phyloP scores from a whole-genome alignment of 23 tunicate species.

The Botrylloides violaceus region DNA sequence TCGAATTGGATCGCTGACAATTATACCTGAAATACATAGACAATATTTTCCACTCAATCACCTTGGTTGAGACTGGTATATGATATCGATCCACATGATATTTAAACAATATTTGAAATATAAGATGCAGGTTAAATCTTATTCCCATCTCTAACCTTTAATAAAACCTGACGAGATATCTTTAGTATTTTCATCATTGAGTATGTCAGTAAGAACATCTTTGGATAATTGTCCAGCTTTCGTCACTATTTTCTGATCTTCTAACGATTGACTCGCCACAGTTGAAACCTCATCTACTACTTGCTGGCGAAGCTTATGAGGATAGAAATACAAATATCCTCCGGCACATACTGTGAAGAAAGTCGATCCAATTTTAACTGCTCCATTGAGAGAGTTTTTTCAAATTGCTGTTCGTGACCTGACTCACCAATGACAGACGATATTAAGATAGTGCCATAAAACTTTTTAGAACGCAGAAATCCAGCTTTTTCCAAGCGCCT shows the following conservation, averaged over 20 bases:
- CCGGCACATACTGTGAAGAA: slow-evolving; percentile 15
- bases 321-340: slow-evolving; percentile 47
- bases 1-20: slow-evolving; percentile 8
- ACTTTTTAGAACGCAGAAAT: slow-evolving; percentile 11
- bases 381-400: background rate
- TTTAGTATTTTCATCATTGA: slow-evolving; percentile 39
- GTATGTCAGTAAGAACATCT: slow-evolving; percentile 33
- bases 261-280: slow-evolving; percentile 53
- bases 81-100: no score
- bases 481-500: slow-evolving; percentile 20
- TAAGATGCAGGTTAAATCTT: no score
- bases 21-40: background rate
- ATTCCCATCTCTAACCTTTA: no score
- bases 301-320: slow-evolving; percentile 30
- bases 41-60: no score
- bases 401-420: background rate
- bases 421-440: background rate
- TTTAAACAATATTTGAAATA: no score
- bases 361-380: background rate
- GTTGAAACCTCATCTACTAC: slow-evolving; percentile 54
- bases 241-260: slow-evolving; percentile 31
- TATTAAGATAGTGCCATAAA: slow-evolving; percentile 5
- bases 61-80: no score
- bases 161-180: slow-evolving; percentile 29
- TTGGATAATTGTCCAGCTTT: slow-evolving; percentile 51